These are phyloP conservation scores for Aspiorhynchus laticeps DNA, from an alignment of 2,113 vertebrate species.

Conservation along the genomic window DNA sequence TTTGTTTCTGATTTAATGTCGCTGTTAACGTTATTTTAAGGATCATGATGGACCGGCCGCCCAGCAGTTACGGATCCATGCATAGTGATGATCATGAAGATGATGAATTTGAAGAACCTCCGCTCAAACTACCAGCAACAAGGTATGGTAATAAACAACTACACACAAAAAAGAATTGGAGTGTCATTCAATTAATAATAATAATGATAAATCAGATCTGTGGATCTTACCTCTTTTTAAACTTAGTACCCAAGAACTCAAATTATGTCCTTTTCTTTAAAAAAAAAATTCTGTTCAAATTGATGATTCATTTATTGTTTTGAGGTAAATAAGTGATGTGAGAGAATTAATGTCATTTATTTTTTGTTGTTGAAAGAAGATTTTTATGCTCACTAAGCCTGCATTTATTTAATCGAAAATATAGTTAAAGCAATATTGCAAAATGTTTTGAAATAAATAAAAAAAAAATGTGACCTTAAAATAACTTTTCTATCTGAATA, in stretches of 20 bases:
- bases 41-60: constrained; percentile 58
- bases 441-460: too few relatives aligned
- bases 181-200: not conserved
- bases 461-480: too few relatives aligned
- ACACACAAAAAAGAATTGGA: not conserved
- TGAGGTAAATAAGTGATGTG: not conserved
- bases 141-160: not conserved
- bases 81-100: constrained; percentile 64
- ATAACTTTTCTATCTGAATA: too few relatives aligned
- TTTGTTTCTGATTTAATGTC: not conserved
- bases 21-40: constrained; percentile 5
- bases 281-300: not conserved
- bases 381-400: too few relatives aligned
- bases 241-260: not conserved
- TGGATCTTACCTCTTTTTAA: not conserved
- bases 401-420: too few relatives aligned
- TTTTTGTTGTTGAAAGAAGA: too few relatives aligned
- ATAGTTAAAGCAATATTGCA: too few relatives aligned
- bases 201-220: not conserved
- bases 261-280: too few relatives aligned
- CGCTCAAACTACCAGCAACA: not conserved
- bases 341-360: not conserved
- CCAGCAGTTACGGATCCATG: constrained; percentile 78
- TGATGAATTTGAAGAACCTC: not conserved
- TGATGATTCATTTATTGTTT: not conserved